Evolutionary conservation across 2,113 vertebrate species (phyloP), one percentile per base, ranked within the genome.

Genomic region (Strix aluco): DNA sequence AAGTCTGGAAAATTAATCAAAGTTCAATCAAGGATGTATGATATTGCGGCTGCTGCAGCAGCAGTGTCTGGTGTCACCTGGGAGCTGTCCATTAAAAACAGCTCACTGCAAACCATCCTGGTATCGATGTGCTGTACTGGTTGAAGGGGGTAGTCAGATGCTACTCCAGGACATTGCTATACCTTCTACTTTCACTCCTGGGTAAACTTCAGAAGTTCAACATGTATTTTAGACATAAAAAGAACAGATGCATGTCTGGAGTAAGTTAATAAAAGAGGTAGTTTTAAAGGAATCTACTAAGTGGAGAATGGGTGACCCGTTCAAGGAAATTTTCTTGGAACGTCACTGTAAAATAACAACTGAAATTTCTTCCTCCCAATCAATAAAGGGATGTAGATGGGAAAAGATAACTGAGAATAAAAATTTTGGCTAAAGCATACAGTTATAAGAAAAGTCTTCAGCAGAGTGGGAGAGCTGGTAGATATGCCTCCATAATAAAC

Each of bases 1-100:
- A 92, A 92, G 94, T 94, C 97, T 97, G 96, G 91, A 90, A 98
- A 97, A 97, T 94, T 95, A 96, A 97, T 97, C 95, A 96, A 96
- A 92, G 96, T 97, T 94, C 92, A 85, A 92, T 94, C 74, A 90
- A 96, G 90, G 95, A 92, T 91, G 93, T 96, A 95, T 95, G 92
- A 97, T 97, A 97, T 97, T 97, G 96, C 92, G 72, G 91, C 91
- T 83, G 82, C 92, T 61, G 89, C 87, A 90, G 84, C 86, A 83
- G 89, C 94, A 61, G 94, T 85, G 94, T 62, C 96, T 88, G 84
- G 58, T 94, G 94, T 92, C 94, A 95, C 90, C 96, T 96, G 93
- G 74, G 95, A 98, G 92, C 97, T 96, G 92, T 96, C 96, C 92
- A 95, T 97, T 97, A 95, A 94, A 95, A 95, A 63, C 87, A 87